Conservation (phyloP, 2,888 invertebrate genomes). For the Tetranychus piercei region DNA sequence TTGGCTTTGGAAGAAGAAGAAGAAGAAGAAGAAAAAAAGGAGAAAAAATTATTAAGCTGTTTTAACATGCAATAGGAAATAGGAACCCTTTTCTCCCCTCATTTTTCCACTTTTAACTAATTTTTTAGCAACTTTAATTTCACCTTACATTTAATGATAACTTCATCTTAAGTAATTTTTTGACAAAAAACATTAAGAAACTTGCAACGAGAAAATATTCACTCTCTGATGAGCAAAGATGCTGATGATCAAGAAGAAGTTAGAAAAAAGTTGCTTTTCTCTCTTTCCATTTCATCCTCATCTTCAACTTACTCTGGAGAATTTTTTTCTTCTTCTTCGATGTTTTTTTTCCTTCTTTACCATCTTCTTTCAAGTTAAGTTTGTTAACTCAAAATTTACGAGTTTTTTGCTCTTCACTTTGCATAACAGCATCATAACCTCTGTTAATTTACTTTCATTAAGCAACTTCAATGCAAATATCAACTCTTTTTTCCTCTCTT, state of each 20-base stretch:
- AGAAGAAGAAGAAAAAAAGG: no score
- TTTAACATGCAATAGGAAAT: no score
- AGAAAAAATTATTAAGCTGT: no score
- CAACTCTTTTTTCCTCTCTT: background rate
- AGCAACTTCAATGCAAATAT: background rate
- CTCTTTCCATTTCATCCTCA: background rate
- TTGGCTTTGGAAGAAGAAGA: no score
- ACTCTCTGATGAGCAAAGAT: background rate
- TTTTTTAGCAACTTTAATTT: background rate
- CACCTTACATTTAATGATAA: background rate
- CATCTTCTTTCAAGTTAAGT: background rate
- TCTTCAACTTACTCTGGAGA: background rate
- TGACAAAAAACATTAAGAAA: background rate
- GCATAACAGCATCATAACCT: background rate
- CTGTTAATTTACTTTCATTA: slow-evolving; percentile 1
- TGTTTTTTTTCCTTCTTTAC: no score
- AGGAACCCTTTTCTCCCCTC: no score
- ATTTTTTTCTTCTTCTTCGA: background rate
- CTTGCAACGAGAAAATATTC: background rate
- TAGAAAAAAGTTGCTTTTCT: background rate
- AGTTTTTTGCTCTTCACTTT: background rate
- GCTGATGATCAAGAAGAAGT: background rate
- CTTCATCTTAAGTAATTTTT: background rate
- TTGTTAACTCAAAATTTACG: background rate
- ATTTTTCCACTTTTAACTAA: no score